Percentiles rank a stretch among this genome's conserved stretches.
Evolutionary conservation across 2,797 vertebrate species (phyloP).

Genomic region (Lagothrix lagotricha): DNA sequence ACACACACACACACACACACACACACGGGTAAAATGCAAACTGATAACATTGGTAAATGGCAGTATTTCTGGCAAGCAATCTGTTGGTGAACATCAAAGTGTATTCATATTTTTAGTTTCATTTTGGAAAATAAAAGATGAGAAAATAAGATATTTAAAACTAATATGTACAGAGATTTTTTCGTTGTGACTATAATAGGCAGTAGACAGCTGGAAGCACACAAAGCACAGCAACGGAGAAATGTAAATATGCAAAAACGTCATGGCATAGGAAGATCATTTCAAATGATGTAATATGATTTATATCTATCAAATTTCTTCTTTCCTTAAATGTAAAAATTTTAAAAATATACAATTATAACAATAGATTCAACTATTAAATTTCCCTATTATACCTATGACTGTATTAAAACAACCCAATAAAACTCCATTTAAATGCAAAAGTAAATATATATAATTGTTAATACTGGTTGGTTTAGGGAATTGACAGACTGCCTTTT

Average conservation of each 20-base stretch:
- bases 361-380: not conserved
- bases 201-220: not conserved
- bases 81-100: not conserved
- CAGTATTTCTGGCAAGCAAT: not conserved
- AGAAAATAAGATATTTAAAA: not conserved
- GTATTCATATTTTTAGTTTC: not conserved
- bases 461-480: not conserved
- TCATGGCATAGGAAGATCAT: not conserved
- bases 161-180: not conserved
- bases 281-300: not conserved
- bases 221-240: not conserved
- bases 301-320: not conserved
- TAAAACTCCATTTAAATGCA: not conserved
- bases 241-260: not conserved
- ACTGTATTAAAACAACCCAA: not conserved
- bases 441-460: not conserved
- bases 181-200: not conserved
- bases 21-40: not conserved
- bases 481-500: not conserved
- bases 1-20: no score
- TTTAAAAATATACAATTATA: not conserved
- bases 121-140: not conserved
- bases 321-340: not conserved
- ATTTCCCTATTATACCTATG: not conserved
- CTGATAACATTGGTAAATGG: not conserved